Evolutionary conservation across 2,888 invertebrate species (phyloP).

Genomic region (Cordilura impudica): DNA sequence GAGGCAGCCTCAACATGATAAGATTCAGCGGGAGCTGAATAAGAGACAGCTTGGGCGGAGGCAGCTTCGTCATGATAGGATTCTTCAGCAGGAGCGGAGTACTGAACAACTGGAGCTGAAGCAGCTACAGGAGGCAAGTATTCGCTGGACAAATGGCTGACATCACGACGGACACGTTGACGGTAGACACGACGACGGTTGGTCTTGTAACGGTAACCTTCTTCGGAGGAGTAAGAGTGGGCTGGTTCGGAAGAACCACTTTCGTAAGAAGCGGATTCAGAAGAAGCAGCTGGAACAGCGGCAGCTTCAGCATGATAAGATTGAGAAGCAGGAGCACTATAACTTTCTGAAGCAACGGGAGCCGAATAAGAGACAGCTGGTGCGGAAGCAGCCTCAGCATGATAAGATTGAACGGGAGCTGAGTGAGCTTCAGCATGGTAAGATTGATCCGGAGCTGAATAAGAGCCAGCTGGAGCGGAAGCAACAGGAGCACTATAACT

Average conservation of each 20-base stretch:
- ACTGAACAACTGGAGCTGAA: slow-evolving; percentile 20
- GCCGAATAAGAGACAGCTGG: slow-evolving; percentile 37
- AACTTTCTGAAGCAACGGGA: slow-evolving; percentile 60
- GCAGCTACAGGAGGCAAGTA: slow-evolving; percentile 71
- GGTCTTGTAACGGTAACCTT: slow-evolving; percentile 75
- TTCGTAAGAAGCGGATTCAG: slow-evolving; percentile 55
- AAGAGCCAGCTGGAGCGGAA: slow-evolving; percentile 33
- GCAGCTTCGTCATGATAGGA: slow-evolving; percentile 3
- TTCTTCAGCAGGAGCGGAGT: slow-evolving; percentile 9
- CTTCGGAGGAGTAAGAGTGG: slow-evolving; percentile 70
- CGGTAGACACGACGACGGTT: slow-evolving; percentile 66
- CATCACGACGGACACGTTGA: slow-evolving; percentile 72
- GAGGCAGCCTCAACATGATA: slow-evolving; percentile 15
- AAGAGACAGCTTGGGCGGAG: slow-evolving; percentile 57
- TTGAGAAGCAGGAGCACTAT: slow-evolving; percentile 25
- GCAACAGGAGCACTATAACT: slow-evolving; percentile 60
- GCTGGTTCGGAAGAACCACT: slow-evolving; percentile 66
- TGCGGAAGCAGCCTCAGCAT: slow-evolving; percentile 52
- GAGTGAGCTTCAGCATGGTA: slow-evolving; percentile 38
- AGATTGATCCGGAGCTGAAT: slow-evolving; percentile 24
- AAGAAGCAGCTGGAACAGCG: slow-evolving; percentile 57
- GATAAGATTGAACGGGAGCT: slow-evolving; percentile 40
- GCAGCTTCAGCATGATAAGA: slow-evolving; percentile 53
- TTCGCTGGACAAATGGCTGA: slow-evolving; percentile 71
- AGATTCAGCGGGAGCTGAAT: slow-evolving; percentile 56